Evolutionary conservation across 1,140 invertebrate genomes (phyloP).

Genomic region (Medauroidea extradentata): DNA sequence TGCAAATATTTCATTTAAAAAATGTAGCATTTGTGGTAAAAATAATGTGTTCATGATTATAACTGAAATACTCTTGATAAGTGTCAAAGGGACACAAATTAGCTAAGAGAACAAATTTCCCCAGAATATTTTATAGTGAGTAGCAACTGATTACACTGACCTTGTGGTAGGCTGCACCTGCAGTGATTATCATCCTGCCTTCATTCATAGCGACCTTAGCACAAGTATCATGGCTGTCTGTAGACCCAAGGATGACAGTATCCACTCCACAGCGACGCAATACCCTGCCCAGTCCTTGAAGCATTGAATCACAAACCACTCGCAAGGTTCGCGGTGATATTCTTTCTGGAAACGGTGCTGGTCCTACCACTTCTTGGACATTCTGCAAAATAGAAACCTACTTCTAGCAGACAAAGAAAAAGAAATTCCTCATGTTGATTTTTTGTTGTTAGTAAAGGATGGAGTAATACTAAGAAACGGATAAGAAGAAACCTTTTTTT

Average conservation of each 20-base stretch:
- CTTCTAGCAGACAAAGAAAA: not conserved
- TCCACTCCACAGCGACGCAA: slow-evolving; percentile 64
- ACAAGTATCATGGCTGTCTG: slow-evolving; percentile 47
- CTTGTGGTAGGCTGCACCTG: not conserved
- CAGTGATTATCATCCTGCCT: slow-evolving; percentile 50
- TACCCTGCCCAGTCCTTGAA: slow-evolving; percentile 52
- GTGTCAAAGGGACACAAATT: not conserved
- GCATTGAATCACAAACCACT: slow-evolving; percentile 53
- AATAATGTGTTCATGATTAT: too few relatives aligned
- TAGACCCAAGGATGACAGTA: slow-evolving; percentile 48
- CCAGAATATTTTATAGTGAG: too few relatives aligned
- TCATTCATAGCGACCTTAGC: slow-evolving; percentile 48
- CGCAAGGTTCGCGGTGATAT: slow-evolving; percentile 23
- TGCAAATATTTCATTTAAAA: too few relatives aligned
- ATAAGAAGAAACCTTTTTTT: too few relatives aligned
- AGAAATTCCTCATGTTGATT: too few relatives aligned
- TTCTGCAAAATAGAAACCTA: slow-evolving; percentile 19
- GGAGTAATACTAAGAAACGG: too few relatives aligned
- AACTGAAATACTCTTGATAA: too few relatives aligned
- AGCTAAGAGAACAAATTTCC: too few relatives aligned
- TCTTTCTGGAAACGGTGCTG: slow-evolving; percentile 11
- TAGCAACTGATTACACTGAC: too few relatives aligned
- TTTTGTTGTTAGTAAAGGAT: too few relatives aligned
- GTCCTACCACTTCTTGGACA: slow-evolving; percentile 2
- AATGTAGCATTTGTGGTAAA: too few relatives aligned